Evolutionary conservation across 1,140 invertebrate species (phyloP).

Genomic region (Brachionus angularis): DNA sequence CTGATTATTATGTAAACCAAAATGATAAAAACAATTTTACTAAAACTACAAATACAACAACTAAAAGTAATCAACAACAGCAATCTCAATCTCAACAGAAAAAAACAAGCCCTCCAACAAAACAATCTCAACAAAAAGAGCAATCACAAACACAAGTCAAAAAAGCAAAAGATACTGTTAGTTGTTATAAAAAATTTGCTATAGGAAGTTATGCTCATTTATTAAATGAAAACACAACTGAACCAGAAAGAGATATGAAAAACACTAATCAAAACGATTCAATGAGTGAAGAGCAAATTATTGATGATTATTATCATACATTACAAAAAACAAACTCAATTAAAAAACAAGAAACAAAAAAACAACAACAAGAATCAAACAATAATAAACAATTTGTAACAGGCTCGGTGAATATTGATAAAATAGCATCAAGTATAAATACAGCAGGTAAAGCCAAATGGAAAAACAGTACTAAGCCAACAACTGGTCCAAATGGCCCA

Average conservation of each 20-base stretch:
- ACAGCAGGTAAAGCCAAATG: slow-evolving; percentile 10
- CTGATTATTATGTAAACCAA: slow-evolving; percentile 1
- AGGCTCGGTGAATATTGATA: slow-evolving; percentile 6
- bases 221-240: background rate
- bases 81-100: slow-evolving; percentile 8
- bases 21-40: no score
- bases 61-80: background rate
- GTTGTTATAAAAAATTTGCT: slow-evolving; percentile 38
- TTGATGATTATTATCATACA: slow-evolving; percentile 24
- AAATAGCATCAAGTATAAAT: slow-evolving; percentile 3
- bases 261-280: no score
- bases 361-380: background rate
- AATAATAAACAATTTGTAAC: background rate
- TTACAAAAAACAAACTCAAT: background rate
- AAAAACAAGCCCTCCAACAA: background rate
- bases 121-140: background rate
- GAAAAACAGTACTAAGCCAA: slow-evolving; percentile 21
- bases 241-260: background rate
- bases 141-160: background rate
- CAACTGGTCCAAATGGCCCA: slow-evolving; percentile 18
- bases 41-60: slow-evolving; percentile 7
- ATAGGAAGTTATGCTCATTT: slow-evolving; percentile 41
- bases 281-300: background rate
- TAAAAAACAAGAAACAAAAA: background rate
- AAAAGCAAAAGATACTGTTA: background rate